These are phyloP conservation scores for Ameiurus melas DNA, from an alignment of 2,113 vertebrate species.

Conservation along the genomic window DNA sequence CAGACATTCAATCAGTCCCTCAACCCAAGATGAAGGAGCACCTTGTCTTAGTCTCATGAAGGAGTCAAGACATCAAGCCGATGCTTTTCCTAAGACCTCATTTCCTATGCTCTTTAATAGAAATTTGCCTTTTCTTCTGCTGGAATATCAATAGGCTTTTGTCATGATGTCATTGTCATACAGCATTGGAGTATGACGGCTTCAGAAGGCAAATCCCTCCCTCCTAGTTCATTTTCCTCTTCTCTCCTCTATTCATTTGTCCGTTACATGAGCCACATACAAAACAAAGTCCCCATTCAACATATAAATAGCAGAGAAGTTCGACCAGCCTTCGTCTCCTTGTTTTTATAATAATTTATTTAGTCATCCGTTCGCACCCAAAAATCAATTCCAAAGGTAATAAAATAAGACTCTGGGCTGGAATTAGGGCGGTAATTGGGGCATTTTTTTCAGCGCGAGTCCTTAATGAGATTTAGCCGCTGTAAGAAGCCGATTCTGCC, in stretches of 20 bases:
- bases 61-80: conserved; percentile 28
- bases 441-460: conserved; percentile 59
- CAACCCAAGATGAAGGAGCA: conserved; percentile 33
- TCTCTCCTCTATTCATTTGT: conserved; percentile 19
- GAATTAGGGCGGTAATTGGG: conserved; percentile 69
- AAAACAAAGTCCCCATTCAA: conserved; percentile 34
- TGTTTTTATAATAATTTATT: conserved; percentile 58
- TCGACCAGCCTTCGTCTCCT: conserved; percentile 56
- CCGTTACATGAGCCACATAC: conserved; percentile 38
- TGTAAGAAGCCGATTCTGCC: conserved; percentile 46
- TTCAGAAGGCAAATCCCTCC: conserved; percentile 21
- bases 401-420: conserved; percentile 62
- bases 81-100: conserved; percentile 40
- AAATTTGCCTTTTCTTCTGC: conserved; percentile 41
- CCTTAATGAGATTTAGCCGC: conserved; percentile 62
- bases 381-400: conserved; percentile 65
- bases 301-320: conserved; percentile 40
- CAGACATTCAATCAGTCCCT: conserved; percentile 63
- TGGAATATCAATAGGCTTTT: conserved; percentile 46
- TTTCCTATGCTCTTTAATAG: conserved; percentile 51
- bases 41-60: conserved; percentile 29
- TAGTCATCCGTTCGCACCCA: conserved; percentile 54
- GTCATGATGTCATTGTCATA: conserved; percentile 42
- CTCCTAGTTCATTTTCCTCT: conserved; percentile 24
- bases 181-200: conserved; percentile 26